Conservation (phyloP, 2,113 vertebrate species). For the Turdus rufiventris region DNA sequence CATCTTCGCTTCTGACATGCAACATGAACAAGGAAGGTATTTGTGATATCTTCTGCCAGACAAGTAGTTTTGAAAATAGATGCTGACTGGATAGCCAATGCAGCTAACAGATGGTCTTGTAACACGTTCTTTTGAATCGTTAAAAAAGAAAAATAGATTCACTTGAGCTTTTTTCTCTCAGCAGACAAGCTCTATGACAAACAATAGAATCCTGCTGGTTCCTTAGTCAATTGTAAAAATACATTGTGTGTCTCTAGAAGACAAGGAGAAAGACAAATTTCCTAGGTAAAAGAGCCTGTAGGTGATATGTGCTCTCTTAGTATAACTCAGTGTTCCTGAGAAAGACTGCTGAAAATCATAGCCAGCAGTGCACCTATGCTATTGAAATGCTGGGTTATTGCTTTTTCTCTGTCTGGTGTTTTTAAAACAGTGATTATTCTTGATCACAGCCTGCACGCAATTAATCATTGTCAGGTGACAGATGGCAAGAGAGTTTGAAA, state of each 20-base stretch:
- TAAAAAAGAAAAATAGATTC: constrained; percentile 53
- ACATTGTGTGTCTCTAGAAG: background rate
- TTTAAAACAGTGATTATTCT: background rate
- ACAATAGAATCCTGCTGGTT: constrained; percentile 21
- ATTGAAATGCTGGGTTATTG: background rate
- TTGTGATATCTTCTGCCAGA: background rate
- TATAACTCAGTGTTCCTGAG: background rate
- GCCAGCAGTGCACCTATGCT: background rate
- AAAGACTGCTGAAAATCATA: background rate
- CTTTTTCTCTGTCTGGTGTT: background rate
- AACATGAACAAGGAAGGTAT: background rate
- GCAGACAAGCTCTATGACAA: background rate
- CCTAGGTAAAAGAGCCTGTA: background rate
- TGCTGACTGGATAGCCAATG: constrained; percentile 23
- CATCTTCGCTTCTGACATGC: background rate
- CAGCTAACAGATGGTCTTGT: constrained; percentile 36
- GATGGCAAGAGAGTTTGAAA: background rate
- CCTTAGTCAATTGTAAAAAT: constrained; percentile 37
- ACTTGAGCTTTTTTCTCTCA: background rate
- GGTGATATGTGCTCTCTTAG: background rate
- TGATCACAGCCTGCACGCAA: background rate
- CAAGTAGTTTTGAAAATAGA: constrained; percentile 37
- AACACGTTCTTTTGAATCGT: background rate
- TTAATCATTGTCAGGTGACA: background rate
- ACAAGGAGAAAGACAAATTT: constrained; percentile 31